A percentile compares a stretch with the other conserved stretches of the same genome.
phyloP scores from a whole-genome alignment of 1,140 invertebrate species.

The Micrasema minimum region DNA sequence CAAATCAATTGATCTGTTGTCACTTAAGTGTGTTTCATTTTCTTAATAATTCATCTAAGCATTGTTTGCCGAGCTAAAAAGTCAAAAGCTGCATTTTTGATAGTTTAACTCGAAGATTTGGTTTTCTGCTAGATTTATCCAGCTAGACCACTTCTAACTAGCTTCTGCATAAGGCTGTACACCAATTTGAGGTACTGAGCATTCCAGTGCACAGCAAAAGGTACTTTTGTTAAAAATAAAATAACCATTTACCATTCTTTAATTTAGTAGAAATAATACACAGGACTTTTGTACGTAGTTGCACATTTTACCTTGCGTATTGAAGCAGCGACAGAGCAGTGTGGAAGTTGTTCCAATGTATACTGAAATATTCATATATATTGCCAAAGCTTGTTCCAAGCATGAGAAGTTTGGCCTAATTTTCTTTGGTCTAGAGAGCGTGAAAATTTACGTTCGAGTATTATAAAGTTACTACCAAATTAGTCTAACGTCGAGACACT shows the following conservation, averaged over 20 bases:
- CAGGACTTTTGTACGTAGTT: neutral
- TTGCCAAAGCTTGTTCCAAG: constrained; percentile 11
- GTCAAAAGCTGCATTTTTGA: constrained; percentile 38
- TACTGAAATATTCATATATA: constrained; percentile 30
- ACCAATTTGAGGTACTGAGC: constrained; percentile 1
- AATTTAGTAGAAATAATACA: neutral
- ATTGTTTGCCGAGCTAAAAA: constrained; percentile 19
- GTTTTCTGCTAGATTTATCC: constrained; percentile 37
- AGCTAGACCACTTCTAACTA: constrained; percentile 17
- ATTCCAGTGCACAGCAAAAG: neutral
- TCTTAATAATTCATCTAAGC: constrained; percentile 8
- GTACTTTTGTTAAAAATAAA: neutral
- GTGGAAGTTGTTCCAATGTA: neutral
- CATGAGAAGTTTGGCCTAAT: constrained; percentile 2
- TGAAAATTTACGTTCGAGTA: no score
- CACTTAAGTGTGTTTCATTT: constrained; percentile 3
- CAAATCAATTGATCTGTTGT: neutral
- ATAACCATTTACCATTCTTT: neutral
- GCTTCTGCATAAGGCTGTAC: constrained; percentile 15
- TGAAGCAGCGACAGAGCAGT: neutral
- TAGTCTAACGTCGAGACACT: no score
- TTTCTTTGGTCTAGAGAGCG: neutral
- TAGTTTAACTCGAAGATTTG: constrained; percentile 32
- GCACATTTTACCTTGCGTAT: neutral
- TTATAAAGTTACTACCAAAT: no score